phyloP scores from a whole-genome alignment of 2,113 vertebrate species.

The Antechinus stuartii region DNA sequence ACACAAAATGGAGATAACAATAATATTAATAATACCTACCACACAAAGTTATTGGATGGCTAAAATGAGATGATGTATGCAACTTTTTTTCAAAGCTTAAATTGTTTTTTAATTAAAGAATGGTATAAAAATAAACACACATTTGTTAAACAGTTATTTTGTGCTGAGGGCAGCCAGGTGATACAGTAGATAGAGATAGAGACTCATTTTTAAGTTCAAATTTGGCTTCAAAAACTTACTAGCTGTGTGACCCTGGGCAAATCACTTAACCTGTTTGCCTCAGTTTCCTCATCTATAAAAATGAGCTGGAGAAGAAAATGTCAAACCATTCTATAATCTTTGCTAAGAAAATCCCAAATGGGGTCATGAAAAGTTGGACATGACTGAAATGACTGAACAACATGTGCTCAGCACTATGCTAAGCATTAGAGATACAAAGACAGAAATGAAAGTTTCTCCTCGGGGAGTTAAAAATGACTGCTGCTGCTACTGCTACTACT shows the following conservation, averaged over 20 bases:
- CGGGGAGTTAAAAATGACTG: neutral
- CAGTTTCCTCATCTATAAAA: neutral
- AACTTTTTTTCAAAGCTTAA: too few relatives aligned
- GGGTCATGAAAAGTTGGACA: neutral
- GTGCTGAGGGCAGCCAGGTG: neutral
- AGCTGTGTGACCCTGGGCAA: neutral
- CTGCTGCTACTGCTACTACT: neutral
- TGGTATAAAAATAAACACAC: too few relatives aligned
- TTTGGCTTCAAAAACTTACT: neutral
- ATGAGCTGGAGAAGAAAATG: neutral
- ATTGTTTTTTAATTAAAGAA: too few relatives aligned
- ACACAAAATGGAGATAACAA: too few relatives aligned
- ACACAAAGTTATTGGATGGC: too few relatives aligned
- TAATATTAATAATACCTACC: too few relatives aligned
- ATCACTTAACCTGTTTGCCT: neutral
- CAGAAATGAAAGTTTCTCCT: neutral
- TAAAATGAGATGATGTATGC: too few relatives aligned
- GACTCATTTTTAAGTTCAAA: neutral
- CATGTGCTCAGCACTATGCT: neutral
- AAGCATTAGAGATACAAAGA: neutral
- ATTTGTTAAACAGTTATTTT: too few relatives aligned
- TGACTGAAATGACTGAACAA: neutral
- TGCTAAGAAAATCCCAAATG: neutral
- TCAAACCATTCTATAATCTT: neutral
- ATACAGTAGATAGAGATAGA: neutral